phyloP scores from a whole-genome alignment of 1,140 invertebrate species.

The Rhopalosiphum maidis region DNA sequence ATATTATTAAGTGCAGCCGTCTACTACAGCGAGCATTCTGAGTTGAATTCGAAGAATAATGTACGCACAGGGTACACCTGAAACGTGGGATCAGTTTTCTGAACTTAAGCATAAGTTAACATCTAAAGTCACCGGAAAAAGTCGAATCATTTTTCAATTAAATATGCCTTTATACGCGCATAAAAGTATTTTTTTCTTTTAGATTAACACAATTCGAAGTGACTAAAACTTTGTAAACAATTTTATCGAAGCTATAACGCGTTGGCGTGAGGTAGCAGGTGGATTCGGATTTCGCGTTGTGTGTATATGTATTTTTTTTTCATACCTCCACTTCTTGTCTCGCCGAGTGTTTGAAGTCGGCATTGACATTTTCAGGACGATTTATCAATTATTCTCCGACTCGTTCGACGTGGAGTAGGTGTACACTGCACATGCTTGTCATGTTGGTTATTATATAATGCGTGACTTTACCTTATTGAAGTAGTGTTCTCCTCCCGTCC shows the following conservation, averaged over 20 bases:
- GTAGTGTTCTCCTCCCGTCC: background rate
- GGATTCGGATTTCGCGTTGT: background rate
- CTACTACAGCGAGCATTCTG: no score
- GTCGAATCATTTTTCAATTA: background rate
- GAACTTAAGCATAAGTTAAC: background rate
- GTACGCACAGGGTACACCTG: background rate
- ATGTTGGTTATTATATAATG: background rate
- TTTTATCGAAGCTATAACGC: background rate
- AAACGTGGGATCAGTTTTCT: background rate
- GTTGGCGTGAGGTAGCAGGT: background rate
- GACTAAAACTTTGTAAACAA: background rate
- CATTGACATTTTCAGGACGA: background rate
- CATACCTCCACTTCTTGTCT: background rate
- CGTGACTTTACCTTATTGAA: background rate
- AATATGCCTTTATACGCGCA: background rate
- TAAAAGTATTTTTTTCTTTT: constrained; percentile 2
- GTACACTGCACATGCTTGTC: background rate
- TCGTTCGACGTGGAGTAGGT: background rate
- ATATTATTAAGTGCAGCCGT: no score
- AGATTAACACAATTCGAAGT: constrained; percentile 17
- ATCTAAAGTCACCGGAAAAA: background rate
- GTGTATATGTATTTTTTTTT: background rate
- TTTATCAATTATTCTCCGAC: background rate
- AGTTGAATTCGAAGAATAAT: no score
- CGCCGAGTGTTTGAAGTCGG: background rate